A percentile compares a stretch with the other conserved stretches of the same genome.
phyloP scores from a whole-genome alignment of 2,888 invertebrate species.

The Chouioia cunea region DNA sequence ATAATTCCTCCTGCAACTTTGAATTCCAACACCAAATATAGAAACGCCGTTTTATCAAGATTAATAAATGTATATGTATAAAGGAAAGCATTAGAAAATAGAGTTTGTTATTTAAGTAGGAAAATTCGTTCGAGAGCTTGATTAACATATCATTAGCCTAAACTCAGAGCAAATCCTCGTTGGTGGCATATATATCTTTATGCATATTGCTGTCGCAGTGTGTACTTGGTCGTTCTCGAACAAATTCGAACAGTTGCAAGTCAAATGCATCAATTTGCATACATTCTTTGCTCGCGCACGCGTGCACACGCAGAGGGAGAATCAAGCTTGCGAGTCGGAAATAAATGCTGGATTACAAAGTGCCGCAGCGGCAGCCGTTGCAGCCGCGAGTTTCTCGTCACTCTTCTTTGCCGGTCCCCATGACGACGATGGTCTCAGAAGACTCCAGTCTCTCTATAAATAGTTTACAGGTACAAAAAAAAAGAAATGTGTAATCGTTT shows the following conservation, averaged over 20 bases:
- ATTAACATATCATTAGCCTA: too few species aligned
- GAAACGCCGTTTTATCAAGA: too few species aligned
- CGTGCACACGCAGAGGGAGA: neutral
- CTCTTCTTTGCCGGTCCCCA: conserved; percentile 56
- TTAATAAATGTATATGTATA: too few species aligned
- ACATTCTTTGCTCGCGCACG: neutral
- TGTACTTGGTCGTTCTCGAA: neutral
- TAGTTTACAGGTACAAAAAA: conserved; percentile 63
- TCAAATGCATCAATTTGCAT: conserved; percentile 17
- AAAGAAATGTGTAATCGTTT: conserved; percentile 21
- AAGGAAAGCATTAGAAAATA: too few species aligned
- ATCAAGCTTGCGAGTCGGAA: conserved; percentile 24
- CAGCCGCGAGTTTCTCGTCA: conserved; percentile 16
- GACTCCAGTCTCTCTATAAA: conserved; percentile 55
- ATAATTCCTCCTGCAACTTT: too few species aligned
- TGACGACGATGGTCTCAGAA: conserved; percentile 53
- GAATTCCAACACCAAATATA: too few species aligned
- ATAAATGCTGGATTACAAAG: conserved; percentile 40
- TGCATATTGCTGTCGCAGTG: conserved; percentile 10
- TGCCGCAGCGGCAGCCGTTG: conserved; percentile 16
- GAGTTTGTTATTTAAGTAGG: too few species aligned
- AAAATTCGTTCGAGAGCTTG: too few species aligned
- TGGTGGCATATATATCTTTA: neutral
- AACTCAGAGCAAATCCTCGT: too few species aligned
- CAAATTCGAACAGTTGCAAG: neutral